Percentiles rank a stretch among this genome's conserved stretches.
phyloP scores from a whole-genome alignment of 2,888 invertebrate species.

The Cenopis cana region DNA sequence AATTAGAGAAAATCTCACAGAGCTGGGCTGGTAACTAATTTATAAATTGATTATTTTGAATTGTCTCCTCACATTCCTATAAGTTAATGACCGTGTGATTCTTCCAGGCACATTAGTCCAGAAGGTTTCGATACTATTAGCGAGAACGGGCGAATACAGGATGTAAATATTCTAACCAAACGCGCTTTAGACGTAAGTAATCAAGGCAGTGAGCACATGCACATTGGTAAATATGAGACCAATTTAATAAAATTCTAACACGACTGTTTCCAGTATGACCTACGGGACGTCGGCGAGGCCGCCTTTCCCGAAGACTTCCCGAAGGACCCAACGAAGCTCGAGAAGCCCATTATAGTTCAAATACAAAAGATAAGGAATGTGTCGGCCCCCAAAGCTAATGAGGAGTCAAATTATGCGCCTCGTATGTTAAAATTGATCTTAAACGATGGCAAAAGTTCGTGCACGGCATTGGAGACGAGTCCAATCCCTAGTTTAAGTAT shows the following conservation, averaged over 20 bases:
- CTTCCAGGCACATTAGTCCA: slow-evolving; percentile 89
- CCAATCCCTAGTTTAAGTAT: slow-evolving; percentile 89
- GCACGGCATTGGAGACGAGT: slow-evolving; percentile 92
- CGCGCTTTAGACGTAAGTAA: slow-evolving; percentile 89
- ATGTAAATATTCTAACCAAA: slow-evolving; percentile 86
- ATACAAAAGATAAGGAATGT: slow-evolving; percentile 95
- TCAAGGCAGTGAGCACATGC: background rate
- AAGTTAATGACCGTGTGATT: slow-evolving; percentile 54
- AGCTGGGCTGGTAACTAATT: slow-evolving; percentile 87
- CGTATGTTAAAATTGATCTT: slow-evolving; percentile 93
- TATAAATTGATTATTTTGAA: slow-evolving; percentile 28
- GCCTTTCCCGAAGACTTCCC: slow-evolving; percentile 88
- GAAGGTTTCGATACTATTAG: slow-evolving; percentile 88
- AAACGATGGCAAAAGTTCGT: slow-evolving; percentile 93
- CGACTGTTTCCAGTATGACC: slow-evolving; percentile 86
- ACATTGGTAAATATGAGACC: background rate
- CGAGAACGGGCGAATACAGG: slow-evolving; percentile 86
- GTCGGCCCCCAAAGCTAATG: slow-evolving; percentile 95
- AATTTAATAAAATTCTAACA: slow-evolving; percentile 17
- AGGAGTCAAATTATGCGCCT: slow-evolving; percentile 92
- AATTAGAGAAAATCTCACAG: slow-evolving; percentile 86
- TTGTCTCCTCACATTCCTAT: slow-evolving; percentile 36
- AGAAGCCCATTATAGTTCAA: slow-evolving; percentile 91
- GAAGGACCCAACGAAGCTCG: slow-evolving; percentile 83
- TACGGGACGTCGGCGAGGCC: slow-evolving; percentile 92